Percentiles rank a stretch among this genome's conserved stretches.
phyloP scores from a whole-genome alignment of 2,113 vertebrate genomes.

The Barnardius zonarius region DNA sequence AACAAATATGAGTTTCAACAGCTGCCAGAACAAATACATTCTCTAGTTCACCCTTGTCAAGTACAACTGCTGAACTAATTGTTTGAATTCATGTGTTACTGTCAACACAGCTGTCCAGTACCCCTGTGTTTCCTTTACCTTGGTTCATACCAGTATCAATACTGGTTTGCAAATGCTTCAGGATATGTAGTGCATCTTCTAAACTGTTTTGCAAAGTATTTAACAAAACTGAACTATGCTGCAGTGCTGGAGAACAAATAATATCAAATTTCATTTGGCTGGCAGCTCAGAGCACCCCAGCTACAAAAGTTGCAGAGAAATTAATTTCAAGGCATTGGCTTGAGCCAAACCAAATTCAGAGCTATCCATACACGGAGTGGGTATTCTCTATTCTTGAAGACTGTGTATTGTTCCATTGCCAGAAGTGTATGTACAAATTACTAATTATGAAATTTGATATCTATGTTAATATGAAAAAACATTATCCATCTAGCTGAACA shows the following conservation, averaged over 20 bases:
- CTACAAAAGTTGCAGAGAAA: not conserved
- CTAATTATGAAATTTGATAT: not conserved
- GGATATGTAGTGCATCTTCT: not conserved
- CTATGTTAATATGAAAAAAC: not conserved
- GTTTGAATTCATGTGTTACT: not conserved
- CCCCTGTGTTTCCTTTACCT: not conserved
- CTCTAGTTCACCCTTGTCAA: not conserved
- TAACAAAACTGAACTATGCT: not conserved
- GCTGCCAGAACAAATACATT: not conserved
- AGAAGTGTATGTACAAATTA: not conserved
- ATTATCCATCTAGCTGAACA: not conserved
- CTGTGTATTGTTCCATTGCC: not conserved
- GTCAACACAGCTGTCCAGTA: not conserved
- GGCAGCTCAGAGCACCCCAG: not conserved
- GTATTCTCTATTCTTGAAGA: not conserved
- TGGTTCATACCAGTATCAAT: not conserved
- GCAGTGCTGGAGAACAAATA: not conserved
- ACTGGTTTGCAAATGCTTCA: not conserved
- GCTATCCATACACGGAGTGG: fast-evolving
- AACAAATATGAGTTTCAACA: not conserved
- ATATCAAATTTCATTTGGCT: not conserved
- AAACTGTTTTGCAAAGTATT: not conserved
- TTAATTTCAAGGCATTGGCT: not conserved
- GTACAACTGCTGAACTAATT: not conserved
- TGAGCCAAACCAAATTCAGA: not conserved